These are phyloP conservation scores for Ophiothrix spiculata DNA, from an alignment of 35 echinoderm and acorn worm genomes.

Conservation along the genomic window DNA sequence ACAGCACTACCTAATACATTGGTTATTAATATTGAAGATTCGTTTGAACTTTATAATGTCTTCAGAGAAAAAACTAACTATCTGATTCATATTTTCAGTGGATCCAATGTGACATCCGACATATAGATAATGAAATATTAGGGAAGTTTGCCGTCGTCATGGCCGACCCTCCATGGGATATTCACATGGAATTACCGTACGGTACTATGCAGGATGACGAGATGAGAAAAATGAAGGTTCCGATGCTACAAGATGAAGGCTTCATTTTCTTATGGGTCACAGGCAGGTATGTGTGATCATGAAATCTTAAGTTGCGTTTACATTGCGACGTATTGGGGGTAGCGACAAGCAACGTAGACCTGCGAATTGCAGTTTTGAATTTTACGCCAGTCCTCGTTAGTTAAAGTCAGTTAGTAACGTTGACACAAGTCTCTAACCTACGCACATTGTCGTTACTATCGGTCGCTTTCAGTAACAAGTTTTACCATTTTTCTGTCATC, in stretches of 20 bases:
- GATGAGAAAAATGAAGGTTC: constrained; percentile 89
- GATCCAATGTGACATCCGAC: constrained; percentile 88
- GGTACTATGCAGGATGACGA: constrained; percentile 99
- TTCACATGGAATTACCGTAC: constrained; percentile 98
- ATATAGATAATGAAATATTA: constrained; percentile 67
- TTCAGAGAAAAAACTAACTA: background rate
- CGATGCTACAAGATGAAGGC: constrained; percentile 85
- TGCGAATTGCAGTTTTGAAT: no score
- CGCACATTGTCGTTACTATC: no score
- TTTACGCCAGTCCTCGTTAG: no score
- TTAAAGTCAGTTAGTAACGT: no score
- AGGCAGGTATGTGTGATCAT: constrained; percentile 83
- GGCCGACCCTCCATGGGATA: constrained; percentile 99
- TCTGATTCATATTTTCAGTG: constrained; percentile 49
- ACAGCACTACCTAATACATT: no score
- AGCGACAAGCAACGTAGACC: no score
- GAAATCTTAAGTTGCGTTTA: no score
- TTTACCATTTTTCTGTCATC: no score
- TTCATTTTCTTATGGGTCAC: constrained; percentile 98
- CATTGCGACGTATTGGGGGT: no score
- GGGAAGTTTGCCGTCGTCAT: constrained; percentile 96
- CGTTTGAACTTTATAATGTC: background rate
- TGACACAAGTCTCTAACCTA: no score
- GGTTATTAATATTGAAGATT: background rate
- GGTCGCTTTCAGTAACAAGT: no score